A percentile compares a stretch with the other conserved stretches of the same genome.
Conservation (phyloP, 1,140 invertebrate species). For the Lineus longissimus region DNA sequence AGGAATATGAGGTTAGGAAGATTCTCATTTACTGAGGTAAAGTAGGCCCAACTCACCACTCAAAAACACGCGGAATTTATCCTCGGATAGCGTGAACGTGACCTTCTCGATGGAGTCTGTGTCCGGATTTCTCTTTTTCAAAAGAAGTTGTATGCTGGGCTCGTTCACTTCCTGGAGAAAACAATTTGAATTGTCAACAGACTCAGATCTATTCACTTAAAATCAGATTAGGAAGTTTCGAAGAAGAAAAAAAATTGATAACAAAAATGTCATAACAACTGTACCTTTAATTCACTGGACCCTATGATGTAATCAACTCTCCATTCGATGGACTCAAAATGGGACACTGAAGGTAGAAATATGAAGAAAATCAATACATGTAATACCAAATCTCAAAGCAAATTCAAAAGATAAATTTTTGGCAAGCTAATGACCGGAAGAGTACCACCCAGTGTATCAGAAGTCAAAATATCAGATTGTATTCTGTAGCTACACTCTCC, state of each 20-base stretch:
- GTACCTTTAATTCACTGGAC: slow-evolving; percentile 5
- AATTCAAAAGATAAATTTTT: neutral
- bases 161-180: slow-evolving; percentile 4
- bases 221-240: neutral
- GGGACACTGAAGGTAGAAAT: neutral
- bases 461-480: neutral
- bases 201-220: neutral
- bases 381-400: neutral
- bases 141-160: neutral
- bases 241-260: neutral
- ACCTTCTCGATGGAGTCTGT: neutral
- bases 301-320: neutral
- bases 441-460: neutral
- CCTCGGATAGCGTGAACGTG: neutral
- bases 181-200: neutral
- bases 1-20: neutral
- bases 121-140: neutral
- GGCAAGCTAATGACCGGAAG: neutral
- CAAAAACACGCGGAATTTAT: slow-evolving; percentile 6
- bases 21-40: neutral
- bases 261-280: neutral
- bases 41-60: neutral
- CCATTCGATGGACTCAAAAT: neutral
- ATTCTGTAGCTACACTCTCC: neutral
- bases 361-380: neutral